A percentile compares a stretch with the other conserved stretches of the same genome.
These are phyloP conservation scores for Sylvicola cinctus DNA, from an alignment of 2,888 invertebrate species.

Conservation along the genomic window DNA sequence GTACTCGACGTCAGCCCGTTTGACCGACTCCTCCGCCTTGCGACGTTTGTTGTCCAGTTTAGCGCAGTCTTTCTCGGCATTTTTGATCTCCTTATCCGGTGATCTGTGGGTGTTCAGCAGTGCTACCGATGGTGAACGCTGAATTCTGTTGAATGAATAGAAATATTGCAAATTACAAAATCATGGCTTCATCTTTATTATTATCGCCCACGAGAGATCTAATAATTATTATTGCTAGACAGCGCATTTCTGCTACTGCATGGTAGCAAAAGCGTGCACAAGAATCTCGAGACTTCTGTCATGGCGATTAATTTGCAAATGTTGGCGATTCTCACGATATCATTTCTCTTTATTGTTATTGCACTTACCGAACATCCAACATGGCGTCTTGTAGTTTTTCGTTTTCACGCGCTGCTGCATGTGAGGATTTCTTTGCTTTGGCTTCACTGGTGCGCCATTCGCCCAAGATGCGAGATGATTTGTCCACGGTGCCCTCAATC, in stretches of 20 bases:
- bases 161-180: not conserved
- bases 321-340: too few species aligned
- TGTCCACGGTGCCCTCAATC: conserved; percentile 66
- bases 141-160: conserved; percentile 13
- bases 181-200: too few species aligned
- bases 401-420: conserved; percentile 69
- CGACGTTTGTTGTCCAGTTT: conserved; percentile 74
- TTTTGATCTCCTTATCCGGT: conserved; percentile 25
- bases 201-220: too few species aligned
- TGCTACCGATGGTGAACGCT: conserved; percentile 24
- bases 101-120: conserved; percentile 18
- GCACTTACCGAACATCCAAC: conserved; percentile 28
- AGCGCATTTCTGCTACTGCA: too few species aligned
- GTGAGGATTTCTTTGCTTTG: conserved; percentile 78
- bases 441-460: conserved; percentile 76
- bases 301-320: too few species aligned
- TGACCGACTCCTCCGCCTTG: conserved; percentile 77
- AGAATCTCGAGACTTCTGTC: too few species aligned
- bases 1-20: conserved; percentile 84
- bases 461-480: conserved; percentile 54
- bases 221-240: too few species aligned
- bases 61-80: conserved; percentile 40
- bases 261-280: too few species aligned
- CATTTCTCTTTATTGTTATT: too few species aligned
- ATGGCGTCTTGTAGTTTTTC: conserved; percentile 75